phyloP scores from a whole-genome alignment of 35 echinoderm and acorn worm genomes.

The Heliocidaris erythrogramma region DNA sequence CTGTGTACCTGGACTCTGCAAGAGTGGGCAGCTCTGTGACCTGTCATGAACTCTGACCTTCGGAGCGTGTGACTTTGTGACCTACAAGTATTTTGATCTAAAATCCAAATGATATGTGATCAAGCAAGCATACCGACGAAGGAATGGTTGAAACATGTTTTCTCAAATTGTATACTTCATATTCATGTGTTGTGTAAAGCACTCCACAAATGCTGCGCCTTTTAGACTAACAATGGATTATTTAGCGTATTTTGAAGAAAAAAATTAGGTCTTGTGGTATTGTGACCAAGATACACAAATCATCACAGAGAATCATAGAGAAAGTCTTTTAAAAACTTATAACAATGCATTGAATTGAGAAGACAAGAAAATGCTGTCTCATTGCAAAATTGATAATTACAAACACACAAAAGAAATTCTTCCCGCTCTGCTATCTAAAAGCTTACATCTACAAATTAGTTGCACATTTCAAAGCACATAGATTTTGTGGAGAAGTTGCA shows the following conservation, averaged over 20 bases:
- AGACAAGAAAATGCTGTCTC: neutral
- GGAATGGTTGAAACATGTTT: neutral
- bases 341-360: too few species aligned
- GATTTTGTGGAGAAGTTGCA: neutral
- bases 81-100: neutral
- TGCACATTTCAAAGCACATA: neutral
- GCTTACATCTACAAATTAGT: neutral
- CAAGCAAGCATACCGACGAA: neutral
- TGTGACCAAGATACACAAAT: neutral
- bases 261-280: neutral
- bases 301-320: too few species aligned
- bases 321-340: too few species aligned
- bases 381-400: neutral
- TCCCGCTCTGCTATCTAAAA: neutral
- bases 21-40: neutral
- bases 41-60: neutral
- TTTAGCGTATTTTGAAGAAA: neutral
- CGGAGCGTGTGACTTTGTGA: neutral
- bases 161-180: neutral
- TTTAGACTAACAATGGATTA: neutral
- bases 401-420: neutral
- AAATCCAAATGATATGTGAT: neutral
- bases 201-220: neutral
- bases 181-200: neutral
- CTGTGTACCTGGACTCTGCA: neutral